Evolutionary conservation across 2,888 invertebrate genomes (phyloP).

Genomic region (Griposia aprilina): DNA sequence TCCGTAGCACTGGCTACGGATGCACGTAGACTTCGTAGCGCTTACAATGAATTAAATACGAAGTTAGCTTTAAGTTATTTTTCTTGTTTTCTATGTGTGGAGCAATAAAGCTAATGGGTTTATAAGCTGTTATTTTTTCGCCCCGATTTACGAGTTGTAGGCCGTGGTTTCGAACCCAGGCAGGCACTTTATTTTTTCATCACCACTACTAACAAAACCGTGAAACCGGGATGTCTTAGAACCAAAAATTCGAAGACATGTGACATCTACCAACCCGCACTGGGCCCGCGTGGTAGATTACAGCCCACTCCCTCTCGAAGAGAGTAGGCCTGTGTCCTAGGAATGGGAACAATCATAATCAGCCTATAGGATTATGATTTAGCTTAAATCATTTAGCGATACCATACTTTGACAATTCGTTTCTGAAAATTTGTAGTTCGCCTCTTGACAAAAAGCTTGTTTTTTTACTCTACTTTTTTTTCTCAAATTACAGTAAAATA

Average conservation of each 20-base stretch:
- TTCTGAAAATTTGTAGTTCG: neutral
- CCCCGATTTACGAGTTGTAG: neutral
- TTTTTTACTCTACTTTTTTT: neutral
- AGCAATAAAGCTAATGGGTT: slow-evolving; percentile 11
- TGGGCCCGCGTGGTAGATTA: neutral
- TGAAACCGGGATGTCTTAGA: neutral
- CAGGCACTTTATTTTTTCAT: neutral
- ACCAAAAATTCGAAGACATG: neutral
- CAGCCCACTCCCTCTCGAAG: neutral
- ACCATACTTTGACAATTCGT: neutral
- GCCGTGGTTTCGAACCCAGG: neutral
- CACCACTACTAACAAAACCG: neutral
- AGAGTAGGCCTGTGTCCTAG: neutral
- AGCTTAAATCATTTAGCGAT: neutral
- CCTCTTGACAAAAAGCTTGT: neutral
- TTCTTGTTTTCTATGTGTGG: slow-evolving; percentile 26
- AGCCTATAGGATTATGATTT: neutral
- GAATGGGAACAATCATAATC: neutral
- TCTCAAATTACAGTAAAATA: neutral
- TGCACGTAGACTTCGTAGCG: slow-evolving; percentile 55
- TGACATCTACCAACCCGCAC: neutral
- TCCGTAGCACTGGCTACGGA: slow-evolving; percentile 59
- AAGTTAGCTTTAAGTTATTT: slow-evolving; percentile 51
- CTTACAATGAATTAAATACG: slow-evolving; percentile 66
- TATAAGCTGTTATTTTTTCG: neutral